Base-by-base conservation (phyloP, 2,888 invertebrate genomes). In the Agonopterix subpropinquella region DNA sequence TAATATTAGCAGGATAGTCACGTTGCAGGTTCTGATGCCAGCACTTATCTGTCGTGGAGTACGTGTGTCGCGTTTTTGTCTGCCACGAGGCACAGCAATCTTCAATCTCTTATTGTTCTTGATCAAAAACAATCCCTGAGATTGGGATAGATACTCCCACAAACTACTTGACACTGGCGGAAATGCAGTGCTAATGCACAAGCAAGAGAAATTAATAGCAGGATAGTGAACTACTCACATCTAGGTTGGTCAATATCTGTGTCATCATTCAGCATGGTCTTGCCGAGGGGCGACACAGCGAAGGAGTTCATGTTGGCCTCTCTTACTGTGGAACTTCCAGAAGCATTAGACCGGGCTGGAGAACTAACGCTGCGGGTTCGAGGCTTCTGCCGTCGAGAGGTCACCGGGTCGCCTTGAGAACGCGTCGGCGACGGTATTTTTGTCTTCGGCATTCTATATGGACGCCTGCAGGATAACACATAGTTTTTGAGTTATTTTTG, bases 201-300 rank as follows among this genome's bases (percentile, higher is more conserved):
- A n/a, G n/a, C n/a, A n/a, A n/a, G n/a, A n/a, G n/a, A n/a, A n/a
- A n/a, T n/a, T n/a, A n/a, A n/a, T 37, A 10, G 37, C 8, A 37
- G 10, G 10, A n/a, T 39, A 39, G n/a, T 4, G 4, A 39, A 39
- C 4, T 54, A 80, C 86, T 83, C 54, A 87, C 87, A 70, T 56
- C 62, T 66, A 0, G 85, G 85, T 44, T 70, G 73, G 11, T 76
- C 78, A 57, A 87, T 78, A 41, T 80, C 67, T 18, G 85, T 86
- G 44, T 75, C 70, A 55, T 87, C 85, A 41, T 71, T 65, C 36
- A 87, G 51, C 4, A 87, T 63, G 41, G 85, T 65, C 35, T 57
- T 68, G 4, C 51, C 62, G 45, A 80, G 44, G 0, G 83, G 82
- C 4, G 85, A 82, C 1, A 77, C 28, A n/a, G 56, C 57, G 57